phyloP scores from a whole-genome alignment of 2,113 vertebrate genomes.

The Erythrocercus mccallii region DNA sequence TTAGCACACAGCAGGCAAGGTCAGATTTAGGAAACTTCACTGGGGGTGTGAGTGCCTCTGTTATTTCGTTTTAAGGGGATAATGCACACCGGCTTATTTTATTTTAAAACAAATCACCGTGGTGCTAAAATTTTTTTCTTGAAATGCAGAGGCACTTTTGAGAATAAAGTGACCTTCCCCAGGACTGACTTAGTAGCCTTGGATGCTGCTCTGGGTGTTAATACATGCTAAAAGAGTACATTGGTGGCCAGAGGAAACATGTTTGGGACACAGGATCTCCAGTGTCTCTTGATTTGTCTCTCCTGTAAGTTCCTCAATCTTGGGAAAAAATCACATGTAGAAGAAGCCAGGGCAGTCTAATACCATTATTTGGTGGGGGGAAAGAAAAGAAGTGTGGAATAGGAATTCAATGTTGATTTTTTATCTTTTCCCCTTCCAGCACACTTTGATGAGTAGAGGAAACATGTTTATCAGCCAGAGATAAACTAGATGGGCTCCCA shows the following conservation, averaged over 20 bases:
- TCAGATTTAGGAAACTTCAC: conserved; percentile 54
- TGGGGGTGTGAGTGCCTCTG: conserved; percentile 74
- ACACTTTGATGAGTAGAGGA: conserved; percentile 65
- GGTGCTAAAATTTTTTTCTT: conserved; percentile 79
- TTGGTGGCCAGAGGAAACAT: conserved; percentile 42
- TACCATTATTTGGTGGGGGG: conserved; percentile 49
- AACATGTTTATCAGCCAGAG: conserved; percentile 71
- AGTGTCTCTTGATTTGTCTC: conserved; percentile 67
- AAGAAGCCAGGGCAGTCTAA: conserved; percentile 44
- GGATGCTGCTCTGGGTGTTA: conserved; percentile 65
- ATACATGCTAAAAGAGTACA: conserved; percentile 33
- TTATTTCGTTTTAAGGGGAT: conserved; percentile 72
- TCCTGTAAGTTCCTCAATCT: conserved; percentile 31
- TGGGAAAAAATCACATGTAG: conserved; percentile 33
- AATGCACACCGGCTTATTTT: conserved; percentile 72
- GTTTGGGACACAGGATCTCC: conserved; percentile 45
- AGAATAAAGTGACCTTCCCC: conserved; percentile 82
- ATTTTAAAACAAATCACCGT: conserved; percentile 78
- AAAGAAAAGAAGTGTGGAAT: conserved; percentile 64
- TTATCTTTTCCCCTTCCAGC: conserved; percentile 66
- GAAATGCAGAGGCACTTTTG: conserved; percentile 77
- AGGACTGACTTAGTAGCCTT: conserved; percentile 70
- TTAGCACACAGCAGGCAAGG: conserved; percentile 58
- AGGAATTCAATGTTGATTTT: conserved; percentile 63
- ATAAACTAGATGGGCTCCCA: conserved; percentile 79